These are phyloP conservation scores for Tetrax tetrax DNA, from an alignment of 2,113 vertebrate species.

Conservation along the genomic window DNA sequence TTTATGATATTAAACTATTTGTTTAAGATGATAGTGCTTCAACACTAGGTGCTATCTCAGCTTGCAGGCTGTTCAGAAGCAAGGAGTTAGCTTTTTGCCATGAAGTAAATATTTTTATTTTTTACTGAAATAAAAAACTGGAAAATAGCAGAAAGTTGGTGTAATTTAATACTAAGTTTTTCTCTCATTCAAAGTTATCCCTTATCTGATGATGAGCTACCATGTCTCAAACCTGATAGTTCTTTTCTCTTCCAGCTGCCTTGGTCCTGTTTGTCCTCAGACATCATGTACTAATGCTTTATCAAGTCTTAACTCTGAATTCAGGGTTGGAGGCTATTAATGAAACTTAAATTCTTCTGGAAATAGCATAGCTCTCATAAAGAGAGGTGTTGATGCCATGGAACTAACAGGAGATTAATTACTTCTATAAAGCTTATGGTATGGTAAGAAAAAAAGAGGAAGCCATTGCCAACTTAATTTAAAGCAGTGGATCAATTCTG, in stretches of 20 bases:
- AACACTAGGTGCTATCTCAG: not conserved
- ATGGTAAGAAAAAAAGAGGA: not conserved
- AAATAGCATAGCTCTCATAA: not conserved
- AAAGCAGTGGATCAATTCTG: not conserved
- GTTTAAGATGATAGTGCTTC: not conserved
- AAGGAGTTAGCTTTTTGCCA: not conserved
- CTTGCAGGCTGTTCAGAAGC: not conserved
- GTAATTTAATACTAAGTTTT: not conserved
- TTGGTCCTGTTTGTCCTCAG: not conserved
- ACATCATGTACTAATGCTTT: not conserved
- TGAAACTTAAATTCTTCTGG: not conserved
- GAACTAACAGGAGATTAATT: not conserved
- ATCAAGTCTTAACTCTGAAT: not conserved
- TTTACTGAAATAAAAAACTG: not conserved
- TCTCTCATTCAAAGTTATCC: not conserved
- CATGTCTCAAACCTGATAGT: not conserved
- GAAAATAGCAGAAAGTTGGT: not conserved
- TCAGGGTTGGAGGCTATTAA: not conserved
- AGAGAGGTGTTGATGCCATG: not conserved
- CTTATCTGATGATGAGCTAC: not conserved
- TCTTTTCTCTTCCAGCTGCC: not conserved
- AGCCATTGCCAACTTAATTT: not conserved
- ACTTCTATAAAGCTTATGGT: not conserved
- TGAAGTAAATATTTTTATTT: not conserved
- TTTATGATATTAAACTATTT: not conserved